Percentiles rank a stretch among this genome's conserved stretches.
Conservation (phyloP, 2,797 vertebrate species). For the Alectoris magna region DNA sequence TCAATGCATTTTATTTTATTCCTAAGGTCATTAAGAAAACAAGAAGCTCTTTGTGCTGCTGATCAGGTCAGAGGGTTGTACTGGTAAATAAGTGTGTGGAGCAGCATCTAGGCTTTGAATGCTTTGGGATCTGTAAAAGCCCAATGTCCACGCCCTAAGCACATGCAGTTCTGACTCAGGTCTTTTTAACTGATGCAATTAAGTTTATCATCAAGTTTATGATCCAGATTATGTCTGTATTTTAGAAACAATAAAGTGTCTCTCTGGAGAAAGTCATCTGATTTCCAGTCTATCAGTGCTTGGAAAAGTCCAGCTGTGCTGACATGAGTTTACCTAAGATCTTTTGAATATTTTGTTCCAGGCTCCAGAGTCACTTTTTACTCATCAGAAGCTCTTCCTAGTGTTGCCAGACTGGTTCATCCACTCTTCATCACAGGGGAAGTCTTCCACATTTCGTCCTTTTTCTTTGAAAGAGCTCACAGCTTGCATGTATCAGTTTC, state of each 20-base stretch:
- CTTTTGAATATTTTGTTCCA: neutral
- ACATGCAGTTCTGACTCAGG: neutral
- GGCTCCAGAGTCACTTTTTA: neutral
- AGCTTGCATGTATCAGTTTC: neutral
- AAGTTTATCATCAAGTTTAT: neutral
- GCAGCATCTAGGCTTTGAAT: neutral
- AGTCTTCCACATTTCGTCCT: neutral
- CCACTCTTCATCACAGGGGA: neutral
- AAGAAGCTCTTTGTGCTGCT: neutral
- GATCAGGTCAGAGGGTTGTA: neutral
- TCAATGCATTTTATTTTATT: neutral
- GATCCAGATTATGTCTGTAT: neutral
- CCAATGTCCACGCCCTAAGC: neutral
- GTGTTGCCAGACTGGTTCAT: neutral
- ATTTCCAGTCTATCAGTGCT: neutral
- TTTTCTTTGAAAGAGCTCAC: neutral
- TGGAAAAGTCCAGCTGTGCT: neutral
- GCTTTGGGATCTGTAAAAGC: neutral
- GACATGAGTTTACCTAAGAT: neutral
- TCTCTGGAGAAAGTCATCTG: neutral
- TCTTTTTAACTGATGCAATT: neutral
- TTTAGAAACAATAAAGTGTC: neutral
- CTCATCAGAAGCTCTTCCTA: neutral
- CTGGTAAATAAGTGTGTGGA: neutral
- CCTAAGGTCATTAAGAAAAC: neutral